Evolutionary conservation across 2,113 vertebrate genomes (phyloP), one percentile per base, ranked within the genome.

Genomic region (Condylura cristata): DNA sequence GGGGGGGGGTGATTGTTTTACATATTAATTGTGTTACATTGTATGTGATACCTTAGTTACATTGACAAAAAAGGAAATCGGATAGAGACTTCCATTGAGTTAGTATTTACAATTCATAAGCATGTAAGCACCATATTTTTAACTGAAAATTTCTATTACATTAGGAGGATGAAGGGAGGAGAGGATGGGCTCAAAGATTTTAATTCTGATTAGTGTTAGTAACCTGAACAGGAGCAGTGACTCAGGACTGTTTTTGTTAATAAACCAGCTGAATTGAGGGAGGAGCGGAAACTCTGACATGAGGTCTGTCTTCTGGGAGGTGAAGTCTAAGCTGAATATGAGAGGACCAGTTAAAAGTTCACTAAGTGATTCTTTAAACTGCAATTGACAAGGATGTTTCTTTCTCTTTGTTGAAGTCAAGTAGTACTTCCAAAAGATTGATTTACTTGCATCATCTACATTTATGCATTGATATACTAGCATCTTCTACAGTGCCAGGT

Each of bases 381-480:
- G 5, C 70, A 58, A n/a, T 34, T 68, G 34, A 11, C 41, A 65
- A 81, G 22, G 28, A 7, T 84, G 14, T 65, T 92, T 90, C 30
- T 12, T 80, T 8, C 68, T 12, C 82, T 92, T 87, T 70, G 24
- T 60, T 44, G 48, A 92, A 44, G 39, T 76, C 32, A 90, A 82
- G 44, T 39, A 56, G 61, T 63, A n/a, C 68, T 79, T 89, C 56
- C 39, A 61, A 79, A 58, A 89, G 30, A 39, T 74, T 72, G 44
- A 91, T 82, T 91, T 87, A 48, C 22, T 84, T 84, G 65, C 8
- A 14, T 80, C 68, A 94, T 89, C 32, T 84, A 66, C 32, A 34
- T 72, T 61, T 89, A 37, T 85, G n/a, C n/a, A 39, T 74, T n/a
- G n/a, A n/a, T n/a, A n/a, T n/a, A n/a, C n/a, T n/a, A n/a, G n/a